Percentiles rank a stretch among this genome's conserved stretches.
These are phyloP conservation scores for Polydrusus pterygomalis DNA, from an alignment of 2,888 invertebrate genomes.

Conservation along the genomic window DNA sequence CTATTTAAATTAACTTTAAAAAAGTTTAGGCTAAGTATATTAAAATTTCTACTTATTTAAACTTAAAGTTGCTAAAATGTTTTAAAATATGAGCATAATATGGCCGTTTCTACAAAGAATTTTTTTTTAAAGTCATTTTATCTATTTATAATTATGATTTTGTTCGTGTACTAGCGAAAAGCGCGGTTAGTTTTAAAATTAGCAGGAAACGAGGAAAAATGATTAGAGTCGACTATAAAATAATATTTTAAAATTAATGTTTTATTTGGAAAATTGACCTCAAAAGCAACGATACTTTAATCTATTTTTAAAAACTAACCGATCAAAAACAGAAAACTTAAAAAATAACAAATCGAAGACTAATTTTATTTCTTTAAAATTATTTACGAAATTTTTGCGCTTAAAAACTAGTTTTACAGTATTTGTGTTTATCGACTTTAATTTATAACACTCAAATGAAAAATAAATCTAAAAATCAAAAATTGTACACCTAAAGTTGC, in stretches of 20 bases:
- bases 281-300: neutral
- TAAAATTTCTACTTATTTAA: slow-evolving; percentile 1
- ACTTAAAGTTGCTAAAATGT: slow-evolving; percentile 19
- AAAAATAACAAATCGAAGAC: slow-evolving; percentile 31
- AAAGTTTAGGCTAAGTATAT: neutral
- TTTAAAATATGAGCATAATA: slow-evolving; percentile 24
- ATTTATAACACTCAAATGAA: slow-evolving; percentile 18
- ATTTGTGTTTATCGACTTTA: slow-evolving; percentile 31
- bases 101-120: slow-evolving; percentile 36
- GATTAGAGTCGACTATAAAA: no score
- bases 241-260: no score
- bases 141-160: neutral
- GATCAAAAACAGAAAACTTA: slow-evolving; percentile 23
- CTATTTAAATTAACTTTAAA: neutral
- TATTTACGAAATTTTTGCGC: slow-evolving; percentile 31
- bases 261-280: no score
- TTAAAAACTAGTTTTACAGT: slow-evolving; percentile 21
- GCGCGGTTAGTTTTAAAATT: neutral
- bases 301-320: slow-evolving; percentile 14
- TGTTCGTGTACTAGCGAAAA: neutral
- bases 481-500: slow-evolving; percentile 35
- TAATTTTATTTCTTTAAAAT: slow-evolving; percentile 19
- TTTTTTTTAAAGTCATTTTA: slow-evolving; percentile 25
- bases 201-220: neutral
- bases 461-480: slow-evolving; percentile 25